These are phyloP conservation scores for Brachirus orientalis DNA, from an alignment of 2,113 vertebrate genomes.

Conservation along the genomic window DNA sequence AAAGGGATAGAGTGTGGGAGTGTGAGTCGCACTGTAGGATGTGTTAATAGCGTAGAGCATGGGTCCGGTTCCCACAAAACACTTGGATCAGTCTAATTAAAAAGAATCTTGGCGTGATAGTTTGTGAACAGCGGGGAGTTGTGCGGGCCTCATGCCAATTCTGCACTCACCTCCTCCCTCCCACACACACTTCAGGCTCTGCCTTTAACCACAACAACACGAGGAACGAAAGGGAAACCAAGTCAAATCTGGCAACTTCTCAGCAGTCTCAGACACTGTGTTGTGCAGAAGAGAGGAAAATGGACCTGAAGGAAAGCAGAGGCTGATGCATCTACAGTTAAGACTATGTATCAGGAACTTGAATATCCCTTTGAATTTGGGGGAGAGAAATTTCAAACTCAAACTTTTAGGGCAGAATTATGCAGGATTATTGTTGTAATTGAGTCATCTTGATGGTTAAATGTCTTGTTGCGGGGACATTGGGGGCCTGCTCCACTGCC, in stretches of 20 bases:
- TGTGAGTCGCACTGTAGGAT: conserved; percentile 60
- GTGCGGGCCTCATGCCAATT: conserved; percentile 61
- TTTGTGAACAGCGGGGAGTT: conserved; percentile 63
- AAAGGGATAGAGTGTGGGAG: conserved; percentile 55
- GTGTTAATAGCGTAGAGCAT: conserved; percentile 69
- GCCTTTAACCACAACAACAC: conserved; percentile 55
- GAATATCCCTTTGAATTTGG: too few species aligned
- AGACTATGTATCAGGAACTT: too few species aligned
- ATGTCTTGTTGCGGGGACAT: too few species aligned
- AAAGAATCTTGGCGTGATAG: conserved; percentile 74
- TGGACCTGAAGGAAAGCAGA: not conserved
- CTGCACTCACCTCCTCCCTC: conserved; percentile 67
- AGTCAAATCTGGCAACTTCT: conserved; percentile 59
- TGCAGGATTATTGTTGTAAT: too few species aligned
- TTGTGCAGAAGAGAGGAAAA: conserved; percentile 54
- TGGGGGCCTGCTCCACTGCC: too few species aligned
- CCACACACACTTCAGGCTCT: conserved; percentile 61
- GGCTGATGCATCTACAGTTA: conserved; percentile 43
- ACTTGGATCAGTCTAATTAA: conserved; percentile 81
- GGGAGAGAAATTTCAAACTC: too few species aligned
- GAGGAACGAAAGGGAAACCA: conserved; percentile 46
- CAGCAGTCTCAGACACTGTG: conserved; percentile 44
- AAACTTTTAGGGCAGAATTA: too few species aligned
- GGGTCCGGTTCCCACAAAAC: conserved; percentile 79
- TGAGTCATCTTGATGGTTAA: too few species aligned